Evolutionary conservation across 2,797 vertebrate species (phyloP), one percentile per base, ranked within the genome.

Genomic region (Enteromius fasciolatus): DNA sequence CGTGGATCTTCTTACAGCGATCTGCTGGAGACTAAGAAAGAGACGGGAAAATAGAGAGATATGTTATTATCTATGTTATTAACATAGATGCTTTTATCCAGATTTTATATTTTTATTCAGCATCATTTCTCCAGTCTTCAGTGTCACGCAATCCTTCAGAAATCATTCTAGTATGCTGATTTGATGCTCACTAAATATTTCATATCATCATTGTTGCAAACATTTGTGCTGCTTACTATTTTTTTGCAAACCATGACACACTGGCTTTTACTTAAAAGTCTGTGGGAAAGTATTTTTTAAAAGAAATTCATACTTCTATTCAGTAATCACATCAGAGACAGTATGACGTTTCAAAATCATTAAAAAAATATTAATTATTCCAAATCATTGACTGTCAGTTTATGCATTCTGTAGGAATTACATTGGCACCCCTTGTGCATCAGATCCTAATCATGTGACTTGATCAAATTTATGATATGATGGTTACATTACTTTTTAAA

Each of bases 1-100:
- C 98, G 89, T 99, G 98, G 93, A 99, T 99, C 95, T 99, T 99
- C 96, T 98, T 99, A 93, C 98, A 99, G 86, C 97, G 96, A 93
- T 99, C 97, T 86, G 98, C 97, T 88, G 97, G 97, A 94, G 98
- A 99, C 97, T 98, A 89, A 91, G 93, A 92, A 78, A 91, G 88
- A 93, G 87, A 75, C 25, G 3, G 1, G 14, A 50, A 64, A 33
- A 52, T 2, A 28, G 8, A 66, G 36, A 44, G 33, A 69, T 31
- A 31, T 31, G 28, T 31, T 31, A 31, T 31, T 31, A 33, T 33
- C 33, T 33, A 9, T 18, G 33, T 25, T 4, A 70, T 28, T 48
- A 48, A 48, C 14, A 9, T 48, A 11, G 23, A 28, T 20, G 44
- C 4, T 20, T 31, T 20, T 5, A 50, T 5, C 17, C 15, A 44